A percentile compares a stretch with the other conserved stretches of the same genome.
These are phyloP conservation scores for Smittia aterrima DNA, from an alignment of 2,888 invertebrate species.

Conservation along the genomic window DNA sequence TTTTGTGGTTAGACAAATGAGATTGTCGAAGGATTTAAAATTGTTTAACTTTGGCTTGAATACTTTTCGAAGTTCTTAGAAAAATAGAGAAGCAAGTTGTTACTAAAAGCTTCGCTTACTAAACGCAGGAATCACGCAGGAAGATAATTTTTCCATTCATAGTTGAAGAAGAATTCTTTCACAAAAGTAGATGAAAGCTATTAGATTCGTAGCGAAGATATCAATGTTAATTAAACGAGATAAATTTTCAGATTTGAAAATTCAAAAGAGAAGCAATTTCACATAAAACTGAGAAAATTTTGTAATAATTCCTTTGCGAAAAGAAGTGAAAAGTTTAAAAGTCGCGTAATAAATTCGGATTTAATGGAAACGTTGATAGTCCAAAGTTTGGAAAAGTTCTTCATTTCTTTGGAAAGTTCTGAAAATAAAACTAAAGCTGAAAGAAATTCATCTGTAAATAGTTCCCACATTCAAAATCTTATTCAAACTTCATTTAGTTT, in stretches of 20 bases:
- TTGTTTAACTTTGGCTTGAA: no score
- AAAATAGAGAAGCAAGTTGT: background rate
- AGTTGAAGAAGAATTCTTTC: background rate
- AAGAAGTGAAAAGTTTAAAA: background rate
- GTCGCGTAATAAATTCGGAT: background rate
- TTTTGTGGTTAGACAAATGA: no score
- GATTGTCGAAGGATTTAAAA: no score
- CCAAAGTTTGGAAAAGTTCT: background rate
- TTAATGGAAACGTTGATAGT: background rate
- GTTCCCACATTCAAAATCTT: background rate
- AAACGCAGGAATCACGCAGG: background rate
- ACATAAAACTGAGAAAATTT: conserved; percentile 3
- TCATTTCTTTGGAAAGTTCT: background rate
- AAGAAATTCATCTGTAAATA: conserved; percentile 13
- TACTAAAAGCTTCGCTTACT: conserved; percentile 2
- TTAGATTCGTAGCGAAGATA: background rate
- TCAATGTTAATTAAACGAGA: conserved; percentile 7
- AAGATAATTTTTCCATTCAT: background rate
- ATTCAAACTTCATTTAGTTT: conserved; percentile 5
- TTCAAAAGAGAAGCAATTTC: background rate
- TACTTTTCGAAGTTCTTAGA: no score
- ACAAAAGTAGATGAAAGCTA: background rate
- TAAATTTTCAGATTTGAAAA: background rate
- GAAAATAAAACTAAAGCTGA: background rate
- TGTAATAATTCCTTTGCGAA: background rate